phyloP scores from a whole-genome alignment of 2,113 vertebrate genomes.

The Actenoides hombroni region DNA sequence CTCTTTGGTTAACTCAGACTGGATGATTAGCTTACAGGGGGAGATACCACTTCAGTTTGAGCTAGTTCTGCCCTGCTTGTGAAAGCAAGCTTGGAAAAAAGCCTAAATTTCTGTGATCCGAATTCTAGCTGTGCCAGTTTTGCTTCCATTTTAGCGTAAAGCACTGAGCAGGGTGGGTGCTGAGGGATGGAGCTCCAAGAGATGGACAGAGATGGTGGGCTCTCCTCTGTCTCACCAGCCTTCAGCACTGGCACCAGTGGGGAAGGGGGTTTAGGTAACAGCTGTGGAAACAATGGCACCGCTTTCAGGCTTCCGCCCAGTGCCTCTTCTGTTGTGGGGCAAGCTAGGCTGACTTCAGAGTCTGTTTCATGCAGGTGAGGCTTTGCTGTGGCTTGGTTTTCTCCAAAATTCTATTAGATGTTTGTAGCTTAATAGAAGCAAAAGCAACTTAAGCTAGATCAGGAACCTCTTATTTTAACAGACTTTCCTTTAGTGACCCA shows the following conservation, averaged over 20 bases:
- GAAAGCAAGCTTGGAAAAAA: not conserved
- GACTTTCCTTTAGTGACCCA: not conserved
- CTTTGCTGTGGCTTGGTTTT: not conserved
- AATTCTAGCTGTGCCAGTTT: not conserved
- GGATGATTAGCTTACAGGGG: not conserved
- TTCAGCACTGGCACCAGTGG: not conserved
- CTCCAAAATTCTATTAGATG: not conserved
- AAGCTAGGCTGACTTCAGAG: not conserved
- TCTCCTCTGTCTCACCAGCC: not conserved
- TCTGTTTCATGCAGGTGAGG: not conserved
- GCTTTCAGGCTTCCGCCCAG: not conserved
- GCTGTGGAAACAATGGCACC: accelerated
- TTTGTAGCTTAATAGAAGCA: not conserved
- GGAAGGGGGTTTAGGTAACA: not conserved
- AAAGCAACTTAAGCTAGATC: not conserved
- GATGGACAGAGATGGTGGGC: not conserved
- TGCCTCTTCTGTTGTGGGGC: not conserved
- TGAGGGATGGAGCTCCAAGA: not conserved
- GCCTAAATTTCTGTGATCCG: not conserved
- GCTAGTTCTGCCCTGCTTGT: not conserved
- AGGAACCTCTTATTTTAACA: not conserved
- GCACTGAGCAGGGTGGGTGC: not conserved
- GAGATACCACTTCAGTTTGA: not conserved
- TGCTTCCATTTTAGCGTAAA: not conserved
- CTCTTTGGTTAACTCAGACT: not conserved